Conservation (phyloP, 1,140 invertebrate species). For the Drosophila orosa region DNA sequence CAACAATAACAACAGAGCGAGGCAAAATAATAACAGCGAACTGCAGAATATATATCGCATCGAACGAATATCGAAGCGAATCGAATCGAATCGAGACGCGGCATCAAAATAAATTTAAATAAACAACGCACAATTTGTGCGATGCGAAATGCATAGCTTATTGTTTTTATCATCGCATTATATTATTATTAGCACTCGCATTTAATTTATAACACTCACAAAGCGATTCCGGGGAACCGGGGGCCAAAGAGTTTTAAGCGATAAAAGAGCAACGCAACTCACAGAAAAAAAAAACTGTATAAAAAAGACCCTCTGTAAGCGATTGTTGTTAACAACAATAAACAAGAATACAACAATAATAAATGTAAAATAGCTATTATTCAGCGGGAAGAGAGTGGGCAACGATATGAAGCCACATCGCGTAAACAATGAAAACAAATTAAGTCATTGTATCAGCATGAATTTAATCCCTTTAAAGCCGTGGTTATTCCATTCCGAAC, state of each 20-base stretch:
- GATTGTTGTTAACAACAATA: constrained; percentile 67
- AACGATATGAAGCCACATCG: constrained; percentile 11
- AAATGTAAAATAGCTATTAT: constrained; percentile 40
- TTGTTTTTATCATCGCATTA: constrained; percentile 71
- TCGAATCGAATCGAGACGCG: constrained; percentile 17
- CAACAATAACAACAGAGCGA: constrained; percentile 21
- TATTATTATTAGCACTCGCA: constrained; percentile 68
- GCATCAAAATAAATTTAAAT: constrained; percentile 58
- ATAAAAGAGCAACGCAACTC: constrained; percentile 20
- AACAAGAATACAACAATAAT: constrained; percentile 35
- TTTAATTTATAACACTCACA: constrained; percentile 57
- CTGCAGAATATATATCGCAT: constrained; percentile 4
- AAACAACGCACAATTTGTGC: constrained; percentile 44
- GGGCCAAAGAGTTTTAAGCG: constrained; percentile 24
- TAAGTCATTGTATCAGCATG: constrained; percentile 33
- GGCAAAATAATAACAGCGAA: constrained; percentile 27
- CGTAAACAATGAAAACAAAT: constrained; percentile 38
- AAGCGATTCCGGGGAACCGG: constrained; percentile 13
- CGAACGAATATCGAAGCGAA: neutral
- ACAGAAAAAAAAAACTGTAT: neutral
- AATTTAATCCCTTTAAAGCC: constrained; percentile 41
- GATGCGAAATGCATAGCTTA: constrained; percentile 38
- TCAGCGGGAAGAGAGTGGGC: neutral
- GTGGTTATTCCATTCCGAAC: constrained; percentile 3
- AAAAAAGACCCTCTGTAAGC: constrained; percentile 25